Evolutionary conservation across 2,113 vertebrate species (phyloP).

Genomic region (Campylorhamphus procurvoides): DNA sequence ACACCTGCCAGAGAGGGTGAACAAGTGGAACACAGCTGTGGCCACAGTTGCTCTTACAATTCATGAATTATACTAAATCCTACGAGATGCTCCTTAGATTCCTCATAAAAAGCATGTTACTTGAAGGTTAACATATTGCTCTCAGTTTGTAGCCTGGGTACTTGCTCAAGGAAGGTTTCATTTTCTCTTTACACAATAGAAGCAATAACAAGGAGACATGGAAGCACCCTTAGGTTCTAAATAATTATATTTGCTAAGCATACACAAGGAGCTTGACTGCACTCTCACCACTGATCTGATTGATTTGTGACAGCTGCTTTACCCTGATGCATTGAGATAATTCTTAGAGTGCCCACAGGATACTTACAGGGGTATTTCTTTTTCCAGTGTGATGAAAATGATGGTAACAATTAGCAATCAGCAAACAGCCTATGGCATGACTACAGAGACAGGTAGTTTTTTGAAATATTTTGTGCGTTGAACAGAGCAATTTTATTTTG

Average conservation of each 20-base stretch:
- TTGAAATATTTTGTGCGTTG: background rate
- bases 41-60: background rate
- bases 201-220: background rate
- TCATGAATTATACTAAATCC: background rate
- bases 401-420: background rate
- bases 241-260: background rate
- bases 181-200: background rate
- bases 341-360: background rate
- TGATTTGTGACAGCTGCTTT: background rate
- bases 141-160: background rate
- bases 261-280: background rate
- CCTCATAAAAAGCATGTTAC: background rate
- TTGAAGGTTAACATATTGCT: background rate
- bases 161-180: background rate
- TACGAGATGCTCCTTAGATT: background rate
- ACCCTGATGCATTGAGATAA: background rate
- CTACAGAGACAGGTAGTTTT: background rate
- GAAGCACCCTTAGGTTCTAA: background rate
- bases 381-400: background rate
- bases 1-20: constrained; percentile 6
- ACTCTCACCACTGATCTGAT: background rate
- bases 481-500: background rate
- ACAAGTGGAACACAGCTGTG: constrained; percentile 49
- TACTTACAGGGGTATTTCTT: background rate
- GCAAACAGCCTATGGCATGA: background rate